Conservation (phyloP, 1,140 invertebrate species). For the Ips typographus region DNA sequence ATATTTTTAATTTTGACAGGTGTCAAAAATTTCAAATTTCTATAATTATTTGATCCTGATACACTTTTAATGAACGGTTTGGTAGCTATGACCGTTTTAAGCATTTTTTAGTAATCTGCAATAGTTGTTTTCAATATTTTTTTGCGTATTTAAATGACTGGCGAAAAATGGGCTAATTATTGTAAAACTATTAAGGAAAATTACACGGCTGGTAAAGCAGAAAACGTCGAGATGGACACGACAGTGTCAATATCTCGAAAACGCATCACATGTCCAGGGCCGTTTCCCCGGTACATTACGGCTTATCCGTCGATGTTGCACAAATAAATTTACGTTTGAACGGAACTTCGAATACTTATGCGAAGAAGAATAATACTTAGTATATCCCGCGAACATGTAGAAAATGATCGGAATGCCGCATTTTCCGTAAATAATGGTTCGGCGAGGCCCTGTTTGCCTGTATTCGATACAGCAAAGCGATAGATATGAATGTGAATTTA, state of each 20-base stretch:
- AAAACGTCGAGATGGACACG: too few relatives aligned
- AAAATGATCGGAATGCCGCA: conserved; percentile 34
- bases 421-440: conserved; percentile 34
- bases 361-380: conserved; percentile 21
- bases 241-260: neutral
- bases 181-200: too few relatives aligned
- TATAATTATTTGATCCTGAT: too few relatives aligned
- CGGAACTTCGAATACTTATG: conserved; percentile 22
- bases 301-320: conserved; percentile 6
- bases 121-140: too few relatives aligned
- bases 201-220: too few relatives aligned
- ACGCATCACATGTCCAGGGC: neutral
- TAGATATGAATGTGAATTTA: conserved; percentile 25
- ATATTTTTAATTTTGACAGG: too few relatives aligned
- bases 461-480: conserved; percentile 16
- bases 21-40: too few relatives aligned
- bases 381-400: conserved; percentile 25
- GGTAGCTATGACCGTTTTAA: too few relatives aligned
- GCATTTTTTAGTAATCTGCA: too few relatives aligned
- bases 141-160: too few relatives aligned
- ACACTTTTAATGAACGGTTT: too few relatives aligned
- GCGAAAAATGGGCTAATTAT: too few relatives aligned
- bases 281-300: conserved; percentile 4
- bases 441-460: conserved; percentile 7
- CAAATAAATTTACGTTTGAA: conserved; percentile 28